Base-by-base conservation (phyloP, 1,140 invertebrate species). In the Euwallacea fornicatus region DNA sequence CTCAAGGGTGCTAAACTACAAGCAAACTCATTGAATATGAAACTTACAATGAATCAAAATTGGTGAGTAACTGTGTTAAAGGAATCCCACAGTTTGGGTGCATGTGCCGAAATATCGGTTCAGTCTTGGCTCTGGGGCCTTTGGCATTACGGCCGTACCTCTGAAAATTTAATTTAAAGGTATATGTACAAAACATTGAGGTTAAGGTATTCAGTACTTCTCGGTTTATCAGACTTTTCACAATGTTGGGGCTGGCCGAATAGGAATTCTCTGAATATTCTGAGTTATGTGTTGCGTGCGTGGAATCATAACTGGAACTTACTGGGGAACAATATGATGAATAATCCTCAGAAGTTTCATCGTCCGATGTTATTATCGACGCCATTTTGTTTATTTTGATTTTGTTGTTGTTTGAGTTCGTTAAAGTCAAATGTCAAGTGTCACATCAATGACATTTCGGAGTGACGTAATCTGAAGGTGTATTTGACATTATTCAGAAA, bases 81-180 rank as follows among this genome's bases (percentile, higher is more conserved):
- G 84, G 74, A 85, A 82, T 85, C 55, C 85, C 83, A 74, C 88
- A 83, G 75, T 87, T 83, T 73, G 83, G 84, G 78, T 88, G 88
- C 76, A 89, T 86, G 77, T 83, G 82, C 66, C 86, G 84, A 78
- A 87, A 88, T 73, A 83, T 77, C 75, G 76, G 76, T 75, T 83
- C 80, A 80, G 79, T 80, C 75, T 81, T 82, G 6, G 72, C 73
- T 76, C 70, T 77, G 72, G 76, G 66, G 76, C 75, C 73, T 70
- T 75, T 77, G 7, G 75, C 70, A 78, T 80, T 77, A 68, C 76
- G 75, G 70, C 78, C 80, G 71, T 78, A 79, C 33, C 78, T 73
- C 79, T 80, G 66, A 13, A 77, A 79, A 60, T 62, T 62, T 54
- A 59, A 70, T 73, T 54, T 42, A 68, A 65, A 72, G 16, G 11